Evolutionary conservation across 1,140 invertebrate genomes (phyloP), one percentile per base, ranked within the genome.

Genomic region (Phymastichus coffea): DNA sequence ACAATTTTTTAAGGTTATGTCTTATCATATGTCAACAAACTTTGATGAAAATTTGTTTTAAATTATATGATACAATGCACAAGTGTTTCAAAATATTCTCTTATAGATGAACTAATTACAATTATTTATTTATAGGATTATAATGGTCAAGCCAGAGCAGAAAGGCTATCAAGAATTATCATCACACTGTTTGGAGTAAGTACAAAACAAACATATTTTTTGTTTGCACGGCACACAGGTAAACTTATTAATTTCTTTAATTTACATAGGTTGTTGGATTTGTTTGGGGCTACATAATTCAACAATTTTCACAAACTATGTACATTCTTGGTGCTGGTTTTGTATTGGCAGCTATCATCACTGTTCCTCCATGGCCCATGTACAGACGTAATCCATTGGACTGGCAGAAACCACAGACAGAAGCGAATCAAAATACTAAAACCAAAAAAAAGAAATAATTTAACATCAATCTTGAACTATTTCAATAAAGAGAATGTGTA

Each of bases 291-390:
- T 96, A 94, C 58, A 85, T 92, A 19, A 93, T 95, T 69, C 94
- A 98, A 78, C 92, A 96, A 77, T 97, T 97, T 74, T 97, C 94
- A 0, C 92, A 95, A 75, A 95, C 94, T 6, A 89, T 97, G 17
- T 94, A 94, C 59, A 93, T 96, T 70, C 80, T 97, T n/a, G 90
- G 88, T 20, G 92, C 90, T 69, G 94, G 95, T 61, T 95, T 96
- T 74, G 77, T 91, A 1, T 78, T 97, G 61, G 93, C 93, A 46
- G 87, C 89, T 33, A 77, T 97, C 68, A 77, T 93, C 7, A 93
- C 91, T 2, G 82, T 97, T 70, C 94, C 94, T 38, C 93, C 94
- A 10, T 97, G 94, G 94, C 93, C 94, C 1, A 92, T 96, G 85
- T 97, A 93, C 70, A 83, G 92, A 26, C 83, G 84, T 57, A 94